phyloP scores from a whole-genome alignment of 2,113 vertebrate genomes.

The Gallinago media region DNA sequence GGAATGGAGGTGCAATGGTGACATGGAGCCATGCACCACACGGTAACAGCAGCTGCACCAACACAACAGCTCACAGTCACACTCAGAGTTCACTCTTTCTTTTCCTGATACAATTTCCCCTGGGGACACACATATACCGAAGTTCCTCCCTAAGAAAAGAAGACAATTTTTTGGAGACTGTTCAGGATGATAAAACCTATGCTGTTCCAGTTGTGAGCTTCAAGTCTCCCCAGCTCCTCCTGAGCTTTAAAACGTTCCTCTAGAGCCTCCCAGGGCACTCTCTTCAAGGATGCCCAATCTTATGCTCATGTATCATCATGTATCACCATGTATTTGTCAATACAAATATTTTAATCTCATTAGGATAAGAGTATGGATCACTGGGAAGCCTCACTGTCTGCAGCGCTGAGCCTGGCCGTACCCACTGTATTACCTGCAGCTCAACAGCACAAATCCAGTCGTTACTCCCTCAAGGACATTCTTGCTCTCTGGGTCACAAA shows the following conservation, averaged over 20 bases:
- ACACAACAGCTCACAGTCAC: neutral
- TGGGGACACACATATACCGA: neutral
- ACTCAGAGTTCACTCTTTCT: neutral
- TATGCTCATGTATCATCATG: neutral
- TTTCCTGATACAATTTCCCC: neutral
- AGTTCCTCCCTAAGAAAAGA: neutral
- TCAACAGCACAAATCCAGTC: neutral
- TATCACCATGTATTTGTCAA: neutral
- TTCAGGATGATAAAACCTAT: neutral
- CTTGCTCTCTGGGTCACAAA: neutral
- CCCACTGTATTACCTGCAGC: neutral
- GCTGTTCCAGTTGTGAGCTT: neutral
- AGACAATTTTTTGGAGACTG: neutral
- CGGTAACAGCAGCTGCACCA: neutral
- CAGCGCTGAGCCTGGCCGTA: neutral
- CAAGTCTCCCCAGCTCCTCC: neutral
- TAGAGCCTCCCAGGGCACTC: neutral
- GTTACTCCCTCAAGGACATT: neutral
- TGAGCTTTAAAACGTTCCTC: neutral
- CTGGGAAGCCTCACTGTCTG: neutral
- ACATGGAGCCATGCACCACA: rapidly evolving
- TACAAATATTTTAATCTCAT: neutral
- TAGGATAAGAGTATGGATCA: neutral
- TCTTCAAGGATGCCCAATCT: neutral
- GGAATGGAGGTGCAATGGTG: neutral